Evolutionary conservation across 92 coral and sea anemone species (phyloP), one percentile per base, ranked within the genome.

Genomic region (Blastomussa wellsi): DNA sequence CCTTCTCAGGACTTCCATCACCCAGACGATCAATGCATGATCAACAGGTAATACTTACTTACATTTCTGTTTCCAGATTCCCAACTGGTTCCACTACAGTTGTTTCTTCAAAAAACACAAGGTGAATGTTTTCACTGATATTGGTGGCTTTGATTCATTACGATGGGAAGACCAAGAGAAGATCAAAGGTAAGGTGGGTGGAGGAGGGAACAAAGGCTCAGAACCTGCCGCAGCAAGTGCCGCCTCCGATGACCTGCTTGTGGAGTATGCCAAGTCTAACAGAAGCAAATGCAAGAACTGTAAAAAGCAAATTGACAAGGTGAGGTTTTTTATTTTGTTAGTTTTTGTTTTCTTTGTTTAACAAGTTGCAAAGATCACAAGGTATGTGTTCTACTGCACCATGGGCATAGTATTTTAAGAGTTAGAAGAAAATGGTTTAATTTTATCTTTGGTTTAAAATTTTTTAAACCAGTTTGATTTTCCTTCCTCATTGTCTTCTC

Each of bases 121-220:
- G 20, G 86, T 90, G 13, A 72, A 85, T 19, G 65, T 77, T 51
- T 84, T 75, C 28, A 79, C 86, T 24, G 96, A 96, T 47, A 82
- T 96, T 7, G 86, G 91, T 67, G 99, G 99, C 5, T 89, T 96
- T 85, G 96, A 90, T 55, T 91, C 98, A 17, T 87, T 96, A 10
- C 90, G 99, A 0, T 96, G 99, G 99, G 99, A 94, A 9, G 99
- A 96, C 79, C 99, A 96, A 70, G 92, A 96, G 79, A 91, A 92
- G 72, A 80, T 96, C 32, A 91, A 87, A 60, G 83, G 35, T 5
- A 92, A 88, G n/a, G 65, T 82, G 14, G 90, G 83, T 39, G 97
- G 91, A 11, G 91, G 88, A 19, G 79, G 55, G 41, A 78, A 77
- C 8, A 68, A 68, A 2, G 51, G 86, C 52, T 71, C 62, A 72